Base-by-base conservation (phyloP, 2,888 invertebrate species). In the Rutpela maculata region DNA sequence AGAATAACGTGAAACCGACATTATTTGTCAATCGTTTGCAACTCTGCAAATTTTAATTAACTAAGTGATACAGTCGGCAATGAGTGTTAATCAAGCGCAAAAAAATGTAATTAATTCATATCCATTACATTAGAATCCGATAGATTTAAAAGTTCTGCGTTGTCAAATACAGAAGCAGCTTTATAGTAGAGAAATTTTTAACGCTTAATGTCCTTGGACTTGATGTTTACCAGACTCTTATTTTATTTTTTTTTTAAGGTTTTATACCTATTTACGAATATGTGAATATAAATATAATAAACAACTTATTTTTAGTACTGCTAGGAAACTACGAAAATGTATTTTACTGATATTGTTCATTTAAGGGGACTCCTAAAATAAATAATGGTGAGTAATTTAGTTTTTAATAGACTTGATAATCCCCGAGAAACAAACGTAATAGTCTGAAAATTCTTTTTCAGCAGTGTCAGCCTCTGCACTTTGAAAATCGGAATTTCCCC, bases 31-130 rank as follows among this genome's bases (percentile, higher is more conserved):
- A 70, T 19, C 11, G n/a, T 70, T 70, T 70, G 35, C 60, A 35
- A 57, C 26, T 57, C 35, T 59, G 60, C 35, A 60, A 57, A n/a
- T 57, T 57, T 69, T 35, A 60, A 43, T 60, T 31, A n/a, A 70
- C 12, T 19, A 57, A n/a, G 31, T 18, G 10, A 18, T 35, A 18
- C 31, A 65, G 69, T 62, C 60, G 56, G 43, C 70, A 43, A 26
- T 70, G 70, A 59, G 60, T 35, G 17, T 57, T 70, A 60, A 60
- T 70, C 59, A 59, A 69, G 69, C 69, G 43, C 12, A 38, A 70
- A 70, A 70, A 70, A n/a, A 70, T 26, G 9, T 66, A 66, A 68
- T 68, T 68, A 68, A 60, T 31, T 26, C 26, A 31, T 60, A 60
- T 12, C 18, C 19, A 43, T 43, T 43, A 18, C 65, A 22, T 1